Evolutionary conservation across 23 tunicate genomes (phyloP), one percentile per base, ranked within the genome.

Genomic region (Trididemnum miniatum): DNA sequence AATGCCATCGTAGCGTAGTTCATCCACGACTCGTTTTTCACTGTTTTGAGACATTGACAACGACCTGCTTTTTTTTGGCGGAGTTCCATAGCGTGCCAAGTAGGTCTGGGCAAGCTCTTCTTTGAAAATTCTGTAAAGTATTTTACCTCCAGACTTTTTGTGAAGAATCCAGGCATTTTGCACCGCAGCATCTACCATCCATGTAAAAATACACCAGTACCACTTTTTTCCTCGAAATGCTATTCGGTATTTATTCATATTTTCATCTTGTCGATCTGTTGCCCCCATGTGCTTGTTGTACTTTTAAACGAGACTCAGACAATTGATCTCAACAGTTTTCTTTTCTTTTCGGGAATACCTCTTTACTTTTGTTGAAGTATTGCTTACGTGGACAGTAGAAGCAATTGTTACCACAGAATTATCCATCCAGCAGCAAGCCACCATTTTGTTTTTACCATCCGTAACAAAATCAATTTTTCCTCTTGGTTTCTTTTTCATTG

Each of bases 371-470:
- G 38, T 12, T 67, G 38, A 67, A 67, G 75, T 24, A 30, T 67
- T 67, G 38, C 9, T 67, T 37, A 67, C 75, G 38, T 67, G 38
- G 32, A 67, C 75, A 31, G 75, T 67, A 38, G 38, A 67, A 33
- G 75, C 75, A 12, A 67, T 67, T 67, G 75, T 67, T n/a, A 67
- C 38, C 75, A 67, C 75, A 30, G 75, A 67, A 67, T 67, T 67
- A 38, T 67, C 75, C 75, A 67, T 67, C n/a, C 75, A 67, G 37
- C 38, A 38, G 32, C 75, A 67, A 67, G 32, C 37, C 37, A 67
- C n/a, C 31, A 67, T 67, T 31, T 67, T 67, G 75, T 67, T 67
- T 67, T 67, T 22, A 30, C 38, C 4, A 38, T 67, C 75, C n/a
- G 75, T 38, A 67, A 67, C 75, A 32, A 67, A 67, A 5, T 67